phyloP scores from a whole-genome alignment of 1,140 invertebrate species.

The Antheraea pernyi region DNA sequence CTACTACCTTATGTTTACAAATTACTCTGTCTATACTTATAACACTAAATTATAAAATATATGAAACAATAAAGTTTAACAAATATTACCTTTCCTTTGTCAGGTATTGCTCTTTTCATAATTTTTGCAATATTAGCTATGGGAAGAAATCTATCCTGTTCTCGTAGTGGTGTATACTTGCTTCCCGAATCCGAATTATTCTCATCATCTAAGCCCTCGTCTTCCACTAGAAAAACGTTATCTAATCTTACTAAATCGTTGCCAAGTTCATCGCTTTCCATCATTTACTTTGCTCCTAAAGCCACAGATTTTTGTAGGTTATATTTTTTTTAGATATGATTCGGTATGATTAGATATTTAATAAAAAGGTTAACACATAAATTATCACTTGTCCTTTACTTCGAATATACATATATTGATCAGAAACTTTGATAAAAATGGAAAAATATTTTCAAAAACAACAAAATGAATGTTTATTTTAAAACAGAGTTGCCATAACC shows the following conservation, averaged over 20 bases:
- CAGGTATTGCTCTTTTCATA: slow-evolving; percentile 98
- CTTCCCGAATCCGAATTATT: slow-evolving; percentile 86
- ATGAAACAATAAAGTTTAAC: neutral
- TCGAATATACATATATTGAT: neutral
- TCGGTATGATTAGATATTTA: too few relatives aligned
- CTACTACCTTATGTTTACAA: too few relatives aligned
- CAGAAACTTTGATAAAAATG: neutral
- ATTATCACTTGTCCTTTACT: neutral
- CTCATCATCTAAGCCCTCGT: slow-evolving; percentile 80
- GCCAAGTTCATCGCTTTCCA: slow-evolving; percentile 66
- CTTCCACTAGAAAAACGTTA: slow-evolving; percentile 58
- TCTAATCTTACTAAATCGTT: slow-evolving; percentile 63
- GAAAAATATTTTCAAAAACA: neutral
- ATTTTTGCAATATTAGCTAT: slow-evolving; percentile 99
- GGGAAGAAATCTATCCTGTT: slow-evolving; percentile 97
- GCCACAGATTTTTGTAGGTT: slow-evolving; percentile 16
- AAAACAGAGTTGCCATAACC: too few relatives aligned
- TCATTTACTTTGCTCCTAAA: slow-evolving; percentile 25
- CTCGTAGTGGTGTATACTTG: slow-evolving; percentile 83
- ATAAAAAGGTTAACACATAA: neutral
- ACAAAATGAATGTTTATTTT: too few relatives aligned
- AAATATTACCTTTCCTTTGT: slow-evolving; percentile 91
- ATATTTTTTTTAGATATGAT: slow-evolving; percentile 12
- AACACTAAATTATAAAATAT: too few relatives aligned
- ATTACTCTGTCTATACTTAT: too few relatives aligned